Percentiles rank a stretch among this genome's conserved stretches.
Evolutionary conservation across 2,888 invertebrate species (phyloP).

Genomic region (Microplitis deprimator): DNA sequence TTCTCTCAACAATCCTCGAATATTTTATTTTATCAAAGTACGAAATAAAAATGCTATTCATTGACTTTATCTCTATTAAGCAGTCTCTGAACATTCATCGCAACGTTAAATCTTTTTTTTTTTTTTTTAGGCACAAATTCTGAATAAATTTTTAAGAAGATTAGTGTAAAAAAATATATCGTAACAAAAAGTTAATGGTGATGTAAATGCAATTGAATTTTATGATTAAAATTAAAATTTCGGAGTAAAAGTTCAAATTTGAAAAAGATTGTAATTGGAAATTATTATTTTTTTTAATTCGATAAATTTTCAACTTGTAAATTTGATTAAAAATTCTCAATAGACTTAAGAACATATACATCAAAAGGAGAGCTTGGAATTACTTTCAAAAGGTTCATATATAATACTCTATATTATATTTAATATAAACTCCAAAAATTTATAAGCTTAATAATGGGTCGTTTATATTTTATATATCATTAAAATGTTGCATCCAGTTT

Average conservation of each 20-base stretch:
- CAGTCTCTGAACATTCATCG: conserved; percentile 6
- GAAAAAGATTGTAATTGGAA: too few relatives aligned
- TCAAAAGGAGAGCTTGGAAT: too few relatives aligned
- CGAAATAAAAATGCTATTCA: conserved; percentile 57
- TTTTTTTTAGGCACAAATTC: neutral
- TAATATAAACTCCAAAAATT: neutral
- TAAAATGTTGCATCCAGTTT: neutral
- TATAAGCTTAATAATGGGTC: neutral
- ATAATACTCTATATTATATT: neutral
- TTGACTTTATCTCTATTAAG: conserved; percentile 49
- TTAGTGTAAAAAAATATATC: too few relatives aligned
- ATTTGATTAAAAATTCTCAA: too few relatives aligned
- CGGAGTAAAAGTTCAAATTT: too few relatives aligned
- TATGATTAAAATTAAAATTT: too few relatives aligned
- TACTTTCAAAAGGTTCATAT: neutral
- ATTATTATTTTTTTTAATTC: too few relatives aligned
- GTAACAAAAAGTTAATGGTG: too few relatives aligned
- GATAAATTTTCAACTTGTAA: too few relatives aligned
- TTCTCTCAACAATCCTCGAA: neutral
- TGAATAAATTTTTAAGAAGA: neutral
- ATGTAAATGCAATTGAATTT: too few relatives aligned
- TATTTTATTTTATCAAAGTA: conserved; percentile 1
- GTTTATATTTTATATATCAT: neutral
- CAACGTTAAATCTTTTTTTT: too few relatives aligned
- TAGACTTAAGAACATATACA: too few relatives aligned